These are phyloP conservation scores for Leucophenga montana DNA, from an alignment of 2,888 invertebrate genomes.

Conservation along the genomic window DNA sequence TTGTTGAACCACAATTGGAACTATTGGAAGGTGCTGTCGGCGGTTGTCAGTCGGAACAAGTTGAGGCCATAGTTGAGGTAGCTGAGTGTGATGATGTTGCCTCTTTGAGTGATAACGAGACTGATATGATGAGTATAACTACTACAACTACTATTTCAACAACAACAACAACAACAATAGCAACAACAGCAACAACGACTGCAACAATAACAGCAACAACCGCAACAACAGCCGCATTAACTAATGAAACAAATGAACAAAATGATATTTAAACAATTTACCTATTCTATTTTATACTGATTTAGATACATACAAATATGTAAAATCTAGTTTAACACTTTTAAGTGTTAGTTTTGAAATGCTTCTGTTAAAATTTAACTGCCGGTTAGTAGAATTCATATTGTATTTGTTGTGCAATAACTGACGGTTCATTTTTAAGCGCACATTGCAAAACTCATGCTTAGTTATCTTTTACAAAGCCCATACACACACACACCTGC, in stretches of 20 bases:
- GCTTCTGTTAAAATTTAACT: too few species aligned
- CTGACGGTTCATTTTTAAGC: too few species aligned
- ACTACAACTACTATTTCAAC: slow-evolving; percentile 36
- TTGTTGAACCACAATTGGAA: slow-evolving; percentile 45
- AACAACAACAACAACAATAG: slow-evolving; percentile 37
- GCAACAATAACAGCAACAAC: slow-evolving; percentile 31
- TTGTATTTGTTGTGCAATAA: too few species aligned
- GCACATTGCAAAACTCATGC: too few species aligned
- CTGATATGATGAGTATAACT: slow-evolving; percentile 53
- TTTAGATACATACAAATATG: too few species aligned
- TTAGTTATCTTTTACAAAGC: not conserved
- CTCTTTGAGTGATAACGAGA: slow-evolving; percentile 61
- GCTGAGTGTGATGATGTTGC: slow-evolving; percentile 41
- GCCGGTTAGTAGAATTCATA: too few species aligned
- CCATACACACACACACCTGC: not conserved
- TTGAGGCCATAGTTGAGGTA: slow-evolving; percentile 34
- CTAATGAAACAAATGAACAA: slow-evolving; percentile 39
- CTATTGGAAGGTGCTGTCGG: slow-evolving; percentile 60
- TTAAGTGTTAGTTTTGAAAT: too few species aligned
- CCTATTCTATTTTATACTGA: not conserved
- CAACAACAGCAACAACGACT: slow-evolving; percentile 22
- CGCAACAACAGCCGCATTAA: slow-evolving; percentile 34
- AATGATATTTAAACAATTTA: slow-evolving; percentile 28
- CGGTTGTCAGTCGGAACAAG: slow-evolving; percentile 42
- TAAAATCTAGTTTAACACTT: too few species aligned